Evolutionary conservation across 1,140 invertebrate species (phyloP), one percentile per base, ranked within the genome.

Genomic region (Nephila pilipes): DNA sequence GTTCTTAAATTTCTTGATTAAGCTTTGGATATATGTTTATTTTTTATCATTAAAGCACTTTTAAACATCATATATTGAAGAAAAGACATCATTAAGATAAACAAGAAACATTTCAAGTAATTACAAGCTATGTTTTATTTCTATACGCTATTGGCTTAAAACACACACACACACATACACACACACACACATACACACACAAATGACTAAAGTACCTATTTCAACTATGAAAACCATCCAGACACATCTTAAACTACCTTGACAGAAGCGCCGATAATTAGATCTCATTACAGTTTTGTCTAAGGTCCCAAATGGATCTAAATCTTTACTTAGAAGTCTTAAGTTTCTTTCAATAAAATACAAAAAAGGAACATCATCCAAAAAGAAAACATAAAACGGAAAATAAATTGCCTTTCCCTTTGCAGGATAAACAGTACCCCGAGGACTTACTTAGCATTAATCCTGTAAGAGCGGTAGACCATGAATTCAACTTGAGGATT

Each of bases 381-480:
- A 25, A 55, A 81, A 81, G 80, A 81, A 81, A 81, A 81, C 69
- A 75, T 75, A 75, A 75, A 75, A 36, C 69, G 69, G 69, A 46
- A 87, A 87, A 87, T 87, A 87, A 87, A 87, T 87, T 69, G 85
- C 29, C 60, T 46, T 38, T 85, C 60, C 60, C 25, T 57, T 32
- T 25, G 58, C 85, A 65, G 63, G 60, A 65, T 87, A 63, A 87
- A 87, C 58, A 87, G 60, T 46, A 69, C 85, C 85, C 85, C 36
- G 22, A 87, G 85, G 85, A 87, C 36, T 63, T 87, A 87, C 58
- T 69, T 87, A 87, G 85, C 85, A 87, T 87, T 87, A 87, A 87
- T 87, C 58, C 85, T 87, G 85, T 87, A 87, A 69, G 85, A 87
- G 85, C 60, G 85, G 85, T 69, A 87, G 85, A 87, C 85, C 85